Evolutionary conservation across 2,888 invertebrate genomes (phyloP).

Genomic region (Tryphoninae sp.): DNA sequence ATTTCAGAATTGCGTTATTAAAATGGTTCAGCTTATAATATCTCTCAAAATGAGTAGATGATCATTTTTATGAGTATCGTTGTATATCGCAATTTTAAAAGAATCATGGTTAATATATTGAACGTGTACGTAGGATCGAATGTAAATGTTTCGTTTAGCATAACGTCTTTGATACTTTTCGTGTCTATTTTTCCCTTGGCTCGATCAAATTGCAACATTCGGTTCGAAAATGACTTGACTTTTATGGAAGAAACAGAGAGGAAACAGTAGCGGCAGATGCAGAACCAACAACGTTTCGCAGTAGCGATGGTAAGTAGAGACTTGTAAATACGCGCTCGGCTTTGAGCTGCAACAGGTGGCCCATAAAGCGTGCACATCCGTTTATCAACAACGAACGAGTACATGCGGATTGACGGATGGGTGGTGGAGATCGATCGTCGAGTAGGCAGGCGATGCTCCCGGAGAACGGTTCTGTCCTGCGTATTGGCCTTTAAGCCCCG

Average conservation of each 20-base stretch:
- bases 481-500: conserved; percentile 60
- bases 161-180: neutral
- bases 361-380: conserved; percentile 81
- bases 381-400: conserved; percentile 81
- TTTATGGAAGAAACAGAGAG: conserved; percentile 74
- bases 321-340: conserved; percentile 75
- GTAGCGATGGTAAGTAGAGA: conserved; percentile 55
- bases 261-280: conserved; percentile 41
- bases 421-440: conserved; percentile 77
- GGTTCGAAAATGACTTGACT: conserved; percentile 46
- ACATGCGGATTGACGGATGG: conserved; percentile 81
- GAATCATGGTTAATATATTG: no score
- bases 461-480: conserved; percentile 41
- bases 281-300: conserved; percentile 36
- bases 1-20: no score
- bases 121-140: no score
- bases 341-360: conserved; percentile 79
- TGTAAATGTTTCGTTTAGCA: no score
- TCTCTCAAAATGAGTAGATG: no score
- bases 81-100: no score
- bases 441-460: conserved; percentile 52
- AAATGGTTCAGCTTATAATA: no score
- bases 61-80: no score
- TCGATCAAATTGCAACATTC: conserved; percentile 33
- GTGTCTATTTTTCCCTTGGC: conserved; percentile 13